phyloP scores from a whole-genome alignment of 2,888 invertebrate species.

The Rhagonycha fulva region DNA sequence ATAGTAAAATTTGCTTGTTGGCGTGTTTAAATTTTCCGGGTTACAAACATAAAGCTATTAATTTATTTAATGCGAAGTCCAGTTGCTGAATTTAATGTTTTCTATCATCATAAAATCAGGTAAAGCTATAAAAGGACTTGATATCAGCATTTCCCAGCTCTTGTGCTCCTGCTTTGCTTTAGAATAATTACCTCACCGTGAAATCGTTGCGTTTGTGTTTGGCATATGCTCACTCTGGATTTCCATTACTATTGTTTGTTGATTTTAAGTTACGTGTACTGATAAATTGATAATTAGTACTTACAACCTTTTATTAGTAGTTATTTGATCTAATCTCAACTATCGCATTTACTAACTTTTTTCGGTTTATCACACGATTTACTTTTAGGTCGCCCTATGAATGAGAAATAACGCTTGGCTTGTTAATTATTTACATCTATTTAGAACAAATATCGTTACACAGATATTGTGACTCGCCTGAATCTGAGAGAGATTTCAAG shows the following conservation, averaged over 20 bases:
- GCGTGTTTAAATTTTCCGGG: slow-evolving; percentile 39
- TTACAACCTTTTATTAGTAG: slow-evolving; percentile 15
- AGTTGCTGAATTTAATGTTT: slow-evolving; percentile 40
- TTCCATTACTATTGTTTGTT: slow-evolving; percentile 32
- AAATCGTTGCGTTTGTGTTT: slow-evolving; percentile 35
- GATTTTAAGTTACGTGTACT: slow-evolving; percentile 28
- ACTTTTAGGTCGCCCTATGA: background rate
- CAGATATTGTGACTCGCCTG: background rate
- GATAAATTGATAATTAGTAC: slow-evolving; percentile 27
- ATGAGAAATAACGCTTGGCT: background rate
- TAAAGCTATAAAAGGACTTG: slow-evolving; percentile 44
- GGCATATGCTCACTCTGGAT: slow-evolving; percentile 31
- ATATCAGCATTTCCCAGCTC: slow-evolving; percentile 41
- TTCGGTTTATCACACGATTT: slow-evolving; percentile 14
- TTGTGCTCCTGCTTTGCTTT: slow-evolving; percentile 39
- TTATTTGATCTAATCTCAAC: slow-evolving; percentile 20
- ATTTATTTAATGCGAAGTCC: slow-evolving; percentile 45
- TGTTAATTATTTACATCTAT: background rate
- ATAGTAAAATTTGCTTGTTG: slow-evolving; percentile 14
- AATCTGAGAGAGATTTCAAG: too few relatives aligned
- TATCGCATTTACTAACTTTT: slow-evolving; percentile 10
- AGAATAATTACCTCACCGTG: slow-evolving; percentile 43
- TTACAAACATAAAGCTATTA: slow-evolving; percentile 43
- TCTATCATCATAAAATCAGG: slow-evolving; percentile 48
- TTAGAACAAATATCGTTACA: background rate